Evolutionary conservation across 1,140 invertebrate genomes (phyloP), one percentile per base, ranked within the genome.

Genomic region (Hesperophylax magnus): DNA sequence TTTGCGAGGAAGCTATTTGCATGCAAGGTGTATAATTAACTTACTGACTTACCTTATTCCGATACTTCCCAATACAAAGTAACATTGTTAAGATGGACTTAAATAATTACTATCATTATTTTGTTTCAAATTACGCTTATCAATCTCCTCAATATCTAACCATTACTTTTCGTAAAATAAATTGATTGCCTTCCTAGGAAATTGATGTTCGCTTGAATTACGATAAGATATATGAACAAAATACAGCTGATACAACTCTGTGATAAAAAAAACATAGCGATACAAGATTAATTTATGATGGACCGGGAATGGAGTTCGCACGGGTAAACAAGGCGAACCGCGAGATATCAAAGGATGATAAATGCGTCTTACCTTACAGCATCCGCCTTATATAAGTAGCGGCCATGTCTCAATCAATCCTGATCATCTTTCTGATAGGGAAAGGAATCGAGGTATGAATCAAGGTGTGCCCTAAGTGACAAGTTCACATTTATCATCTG

Each of bases 341-440:
- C 34, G 24, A 67, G 63, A 67, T 14, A 67, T 67, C 22, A 20
- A n/a, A 39, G 31, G 14, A 67, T 34, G 63, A 67, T 67, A 67
- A 31, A 67, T 67, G 63, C 9, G 14, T 67, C 34, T 67, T 61
- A 22, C n/a, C 60, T 61, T 67, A 67, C 63, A 34, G 63, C 63
- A 34, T 67, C 63, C 63, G 31, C 63, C 63, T n/a, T 6, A 65
- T 8, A 67, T 17, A n/a, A 34, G 63, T 17, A 20, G 27, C 27
- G 63, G 63, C n/a, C 63, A 67, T 67, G 63, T 67, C 63, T 67
- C 24, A 67, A 67, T 34, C 63, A 24, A 67, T 67, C 63, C 22
- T n/a, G 63, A 67, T 67, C 63, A 67, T 39, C 63, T 61, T 34
- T 15, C 27, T 18, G 63, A 67, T 67, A 67, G 14, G 31, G 18